phyloP scores from a whole-genome alignment of 1,140 invertebrate genomes.

The Nylanderia fulva region DNA sequence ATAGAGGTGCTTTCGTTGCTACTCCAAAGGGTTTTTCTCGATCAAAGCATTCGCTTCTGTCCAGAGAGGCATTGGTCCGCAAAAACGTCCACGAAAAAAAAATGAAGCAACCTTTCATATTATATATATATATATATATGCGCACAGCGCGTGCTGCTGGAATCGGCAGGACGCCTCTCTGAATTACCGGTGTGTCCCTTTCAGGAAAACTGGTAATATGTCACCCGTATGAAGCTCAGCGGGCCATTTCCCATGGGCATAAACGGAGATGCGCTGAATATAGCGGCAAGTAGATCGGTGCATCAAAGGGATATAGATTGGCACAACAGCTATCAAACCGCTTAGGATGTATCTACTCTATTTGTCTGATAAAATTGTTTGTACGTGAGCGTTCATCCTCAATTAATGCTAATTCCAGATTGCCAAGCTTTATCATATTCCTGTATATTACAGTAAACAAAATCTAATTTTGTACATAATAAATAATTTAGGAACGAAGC shows the following conservation, averaged over 20 bases:
- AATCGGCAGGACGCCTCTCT: constrained; percentile 13
- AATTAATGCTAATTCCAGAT: neutral
- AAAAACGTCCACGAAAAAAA: constrained; percentile 25
- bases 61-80: constrained; percentile 10
- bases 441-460: neutral
- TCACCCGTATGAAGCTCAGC: constrained; percentile 47
- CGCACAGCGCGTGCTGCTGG: neutral
- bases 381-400: neutral
- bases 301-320: constrained; percentile 42
- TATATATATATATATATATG: neutral
- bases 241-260: constrained; percentile 20
- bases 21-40: neutral
- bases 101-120: constrained; percentile 20
- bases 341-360: neutral
- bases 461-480: neutral
- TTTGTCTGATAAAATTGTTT: neutral
- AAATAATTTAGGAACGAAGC: neutral
- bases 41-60: constrained; percentile 22
- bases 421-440: neutral
- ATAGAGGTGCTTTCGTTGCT: neutral
- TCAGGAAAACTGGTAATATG: constrained; percentile 53
- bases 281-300: constrained; percentile 35
- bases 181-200: neutral
- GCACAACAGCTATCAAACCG: neutral
- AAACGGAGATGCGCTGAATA: constrained; percentile 14